phyloP scores from a whole-genome alignment of 2,113 vertebrate species.

The Hystrix brachyura region DNA sequence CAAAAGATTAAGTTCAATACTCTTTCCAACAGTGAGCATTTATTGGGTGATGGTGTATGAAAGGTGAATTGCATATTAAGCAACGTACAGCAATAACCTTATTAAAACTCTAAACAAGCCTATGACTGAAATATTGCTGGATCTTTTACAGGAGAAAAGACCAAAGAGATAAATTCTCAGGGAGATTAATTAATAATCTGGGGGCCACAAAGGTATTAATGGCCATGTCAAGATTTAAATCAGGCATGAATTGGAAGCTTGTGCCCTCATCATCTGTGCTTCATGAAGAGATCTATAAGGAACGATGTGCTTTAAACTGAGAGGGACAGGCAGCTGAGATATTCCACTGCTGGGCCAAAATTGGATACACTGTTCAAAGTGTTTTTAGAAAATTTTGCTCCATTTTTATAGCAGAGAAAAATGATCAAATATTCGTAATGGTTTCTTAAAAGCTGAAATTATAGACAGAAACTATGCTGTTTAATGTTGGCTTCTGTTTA shows the following conservation, averaged over 20 bases:
- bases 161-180: neutral
- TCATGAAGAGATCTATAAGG: neutral
- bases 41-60: neutral
- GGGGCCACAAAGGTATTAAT: neutral
- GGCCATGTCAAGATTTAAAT: neutral
- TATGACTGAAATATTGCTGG: constrained; percentile 2
- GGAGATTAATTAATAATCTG: neutral
- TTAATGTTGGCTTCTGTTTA: constrained; percentile 5
- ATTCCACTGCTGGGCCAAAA: neutral
- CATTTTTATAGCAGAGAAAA: neutral
- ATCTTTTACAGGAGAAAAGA: neutral
- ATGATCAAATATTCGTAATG: constrained; percentile 12
- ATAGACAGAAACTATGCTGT: neutral
- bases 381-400: neutral
- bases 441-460: neutral
- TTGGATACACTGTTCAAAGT: neutral
- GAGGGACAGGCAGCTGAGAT: neutral
- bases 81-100: neutral
- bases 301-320: neutral
- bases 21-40: neutral
- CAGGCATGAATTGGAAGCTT: neutral
- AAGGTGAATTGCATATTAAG: neutral
- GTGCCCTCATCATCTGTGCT: neutral
- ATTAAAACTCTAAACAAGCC: neutral
- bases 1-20: neutral